These are phyloP conservation scores for Stegostoma tigrinum DNA, from an alignment of 2,113 vertebrate genomes.

Conservation along the genomic window DNA sequence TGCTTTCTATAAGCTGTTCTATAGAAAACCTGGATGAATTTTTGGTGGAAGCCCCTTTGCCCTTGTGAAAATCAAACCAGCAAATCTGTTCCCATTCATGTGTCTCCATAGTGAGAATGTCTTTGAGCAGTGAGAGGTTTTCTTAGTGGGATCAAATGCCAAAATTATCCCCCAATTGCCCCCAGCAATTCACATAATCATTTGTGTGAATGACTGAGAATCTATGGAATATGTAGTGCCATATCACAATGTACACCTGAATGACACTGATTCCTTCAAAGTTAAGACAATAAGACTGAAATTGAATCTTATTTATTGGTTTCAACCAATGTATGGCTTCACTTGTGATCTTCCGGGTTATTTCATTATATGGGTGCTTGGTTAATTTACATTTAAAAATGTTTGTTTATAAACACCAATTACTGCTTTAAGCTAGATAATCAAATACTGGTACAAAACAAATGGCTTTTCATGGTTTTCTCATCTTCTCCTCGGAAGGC, in stretches of 20 bases:
- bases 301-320: background rate
- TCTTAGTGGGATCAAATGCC: background rate
- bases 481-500: background rate
- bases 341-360: background rate
- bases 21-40: background rate
- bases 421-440: background rate
- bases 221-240: background rate
- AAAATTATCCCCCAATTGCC: background rate
- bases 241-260: background rate
- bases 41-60: background rate
- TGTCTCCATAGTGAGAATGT: background rate
- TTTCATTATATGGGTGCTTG: background rate
- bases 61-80: background rate
- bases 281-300: background rate
- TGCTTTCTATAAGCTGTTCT: background rate
- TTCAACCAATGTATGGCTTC: background rate
- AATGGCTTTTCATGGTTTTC: background rate
- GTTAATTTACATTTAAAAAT: background rate
- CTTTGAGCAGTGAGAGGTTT: background rate
- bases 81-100: background rate
- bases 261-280: background rate
- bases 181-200: background rate
- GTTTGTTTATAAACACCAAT: background rate
- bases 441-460: background rate
- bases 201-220: background rate